Base-by-base conservation (phyloP, 1,140 invertebrate species). In the Drosophila rufa region DNA sequence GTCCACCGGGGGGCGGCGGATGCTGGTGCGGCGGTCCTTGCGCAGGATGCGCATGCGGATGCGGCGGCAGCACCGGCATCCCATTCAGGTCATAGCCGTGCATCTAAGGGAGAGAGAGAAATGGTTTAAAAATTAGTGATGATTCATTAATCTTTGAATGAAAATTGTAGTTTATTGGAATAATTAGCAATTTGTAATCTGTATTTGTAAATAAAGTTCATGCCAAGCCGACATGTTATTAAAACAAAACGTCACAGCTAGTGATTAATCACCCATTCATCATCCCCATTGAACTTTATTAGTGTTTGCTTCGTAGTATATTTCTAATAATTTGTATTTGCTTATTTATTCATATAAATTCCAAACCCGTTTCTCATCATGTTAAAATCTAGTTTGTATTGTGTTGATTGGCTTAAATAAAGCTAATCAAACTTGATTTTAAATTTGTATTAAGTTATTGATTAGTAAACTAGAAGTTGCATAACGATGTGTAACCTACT, bases 81-180 rank as follows among this genome's bases (percentile, higher is more conserved):
- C 93, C 94, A 47, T 95, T 95, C 61, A 97, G 93, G 92, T 97
- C 97, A 90, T 97, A 97, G 27, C 97, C 97, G 80, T 98, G 97
- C 97, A 98, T 97, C 97, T 98, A 94, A 2, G 5, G 7, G 8
- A 11, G 9, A 17, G 6, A n/a, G 15, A 30, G 14, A 11, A 19
- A 43, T 9, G 2, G 22, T 12, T 19, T 15, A 8, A 0, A n/a
- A 17, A 53, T 40, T 4, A 19, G 25, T 9, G 0, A 3, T 6
- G 40, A 3, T 19, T 55, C 22, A 22, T 38, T 53, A 15, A 19
- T 22, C 22, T 7, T 1, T 9, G 4, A n/a, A 11, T 5, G 8
- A 1, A 48, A 2, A 8, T 3, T 0, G 33, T 3, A 36, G 17
- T 50, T 27, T 30, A 14, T 19, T 46, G 17, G 12, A 38, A 15